Evolutionary conservation across 2,888 invertebrate species (phyloP).

Genomic region (Ectemnius continuus): DNA sequence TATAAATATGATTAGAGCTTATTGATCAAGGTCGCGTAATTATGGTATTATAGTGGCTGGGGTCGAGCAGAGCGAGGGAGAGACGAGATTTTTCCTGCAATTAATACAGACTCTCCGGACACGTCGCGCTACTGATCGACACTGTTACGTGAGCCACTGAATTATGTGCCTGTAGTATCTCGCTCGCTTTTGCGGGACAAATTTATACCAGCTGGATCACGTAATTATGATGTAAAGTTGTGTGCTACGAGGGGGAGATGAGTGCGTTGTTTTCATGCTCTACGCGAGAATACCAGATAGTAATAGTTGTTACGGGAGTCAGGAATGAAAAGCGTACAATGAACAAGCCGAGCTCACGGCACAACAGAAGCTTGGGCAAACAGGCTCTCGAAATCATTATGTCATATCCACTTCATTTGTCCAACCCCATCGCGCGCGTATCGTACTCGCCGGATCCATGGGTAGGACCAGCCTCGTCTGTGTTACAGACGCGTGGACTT

Average conservation of each 20-base stretch:
- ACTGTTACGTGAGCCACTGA: background rate
- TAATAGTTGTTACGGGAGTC: constrained; percentile 40
- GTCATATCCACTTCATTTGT: constrained; percentile 66
- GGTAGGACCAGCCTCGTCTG: constrained; percentile 7
- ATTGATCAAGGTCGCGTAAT: constrained; percentile 62
- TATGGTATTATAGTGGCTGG: constrained; percentile 41
- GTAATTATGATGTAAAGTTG: constrained; percentile 14
- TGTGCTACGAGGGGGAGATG: background rate
- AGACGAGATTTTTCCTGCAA: constrained; percentile 36
- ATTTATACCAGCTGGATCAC: background rate
- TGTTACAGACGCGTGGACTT: background rate
- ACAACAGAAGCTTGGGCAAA: constrained; percentile 49
- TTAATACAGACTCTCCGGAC: background rate
- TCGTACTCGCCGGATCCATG: constrained; percentile 39
- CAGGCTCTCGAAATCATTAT: constrained; percentile 64
- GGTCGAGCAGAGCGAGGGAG: constrained; percentile 42
- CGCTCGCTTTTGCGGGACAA: no score
- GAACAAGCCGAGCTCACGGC: constrained; percentile 43
- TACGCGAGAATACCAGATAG: constrained; percentile 18
- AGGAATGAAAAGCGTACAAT: constrained; percentile 49
- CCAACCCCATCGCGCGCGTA: constrained; percentile 56
- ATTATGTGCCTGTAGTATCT: background rate
- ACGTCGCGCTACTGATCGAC: background rate
- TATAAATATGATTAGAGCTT: constrained; percentile 53
- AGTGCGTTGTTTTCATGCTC: constrained; percentile 8